phyloP scores from a whole-genome alignment of 2,113 vertebrate genomes.

The Cyanoliseus patagonus region DNA sequence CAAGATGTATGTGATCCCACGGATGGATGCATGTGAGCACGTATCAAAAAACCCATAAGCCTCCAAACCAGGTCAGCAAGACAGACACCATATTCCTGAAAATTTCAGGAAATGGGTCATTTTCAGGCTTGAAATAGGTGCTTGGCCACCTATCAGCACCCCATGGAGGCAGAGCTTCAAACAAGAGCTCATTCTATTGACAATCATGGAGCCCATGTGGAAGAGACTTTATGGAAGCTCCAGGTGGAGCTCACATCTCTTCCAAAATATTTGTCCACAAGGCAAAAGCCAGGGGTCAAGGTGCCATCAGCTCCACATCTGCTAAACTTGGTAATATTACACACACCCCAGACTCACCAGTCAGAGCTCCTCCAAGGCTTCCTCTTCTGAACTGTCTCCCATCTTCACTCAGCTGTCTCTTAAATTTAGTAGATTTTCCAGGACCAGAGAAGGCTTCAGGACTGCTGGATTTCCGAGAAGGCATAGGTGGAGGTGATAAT shows the following conservation, averaged over 20 bases:
- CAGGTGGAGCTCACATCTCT: background rate
- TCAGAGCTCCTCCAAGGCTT: slow-evolving; percentile 92
- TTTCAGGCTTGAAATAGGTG: background rate
- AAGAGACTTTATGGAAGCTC: background rate
- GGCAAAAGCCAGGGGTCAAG: background rate
- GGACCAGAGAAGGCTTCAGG: slow-evolving; percentile 81
- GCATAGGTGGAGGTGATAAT: slow-evolving; percentile 81
- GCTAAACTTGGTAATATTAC: background rate
- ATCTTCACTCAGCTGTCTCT: slow-evolving; percentile 87
- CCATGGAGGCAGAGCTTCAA: background rate
- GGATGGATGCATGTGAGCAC: fast-evolving
- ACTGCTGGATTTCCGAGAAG: slow-evolving; percentile 87
- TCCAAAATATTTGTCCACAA: fast-evolving
- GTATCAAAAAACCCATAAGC: background rate
- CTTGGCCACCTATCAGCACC: background rate
- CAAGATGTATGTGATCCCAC: background rate
- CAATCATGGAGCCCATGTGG: fast-evolving
- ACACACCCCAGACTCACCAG: slow-evolving; percentile 71
- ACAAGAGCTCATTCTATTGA: background rate
- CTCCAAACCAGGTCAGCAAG: background rate
- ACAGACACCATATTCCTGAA: background rate
- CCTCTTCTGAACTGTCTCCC: slow-evolving; percentile 85
- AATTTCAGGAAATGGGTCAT: background rate
- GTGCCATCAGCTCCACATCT: background rate
- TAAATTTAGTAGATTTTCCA: slow-evolving; percentile 81